Percentiles rank a stretch among this genome's conserved stretches.
Conservation (phyloP, 2,797 vertebrate species). For the Synanceia verrucosa region DNA sequence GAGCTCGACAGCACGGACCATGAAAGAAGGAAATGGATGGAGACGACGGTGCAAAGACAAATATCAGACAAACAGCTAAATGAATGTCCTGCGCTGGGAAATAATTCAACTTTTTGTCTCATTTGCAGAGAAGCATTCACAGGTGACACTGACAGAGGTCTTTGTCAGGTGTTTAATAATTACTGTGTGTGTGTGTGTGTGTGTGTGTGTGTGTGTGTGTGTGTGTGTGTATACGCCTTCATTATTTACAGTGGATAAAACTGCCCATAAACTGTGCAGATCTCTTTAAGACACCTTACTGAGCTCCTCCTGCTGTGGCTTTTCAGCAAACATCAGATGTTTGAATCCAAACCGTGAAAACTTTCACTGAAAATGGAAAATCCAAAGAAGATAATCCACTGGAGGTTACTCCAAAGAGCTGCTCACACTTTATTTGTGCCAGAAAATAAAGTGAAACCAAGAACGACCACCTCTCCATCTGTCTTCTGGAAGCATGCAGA, state of each 20-base stretch:
- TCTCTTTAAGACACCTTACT: background rate
- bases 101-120: background rate
- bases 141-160: background rate
- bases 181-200: background rate
- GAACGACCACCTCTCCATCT: background rate
- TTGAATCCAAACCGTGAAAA: too few relatives aligned
- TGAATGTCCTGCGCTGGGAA: background rate
- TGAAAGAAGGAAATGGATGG: constrained; percentile 31
- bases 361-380: background rate
- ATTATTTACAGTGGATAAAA: background rate
- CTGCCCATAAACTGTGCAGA: background rate
- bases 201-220: background rate
- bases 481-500: background rate
- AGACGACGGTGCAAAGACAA: too few relatives aligned
- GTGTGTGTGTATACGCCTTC: background rate
- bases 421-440: background rate
- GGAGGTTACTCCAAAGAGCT: background rate
- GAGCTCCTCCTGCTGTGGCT: too few relatives aligned
- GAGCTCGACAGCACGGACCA: constrained; percentile 6
- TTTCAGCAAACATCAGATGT: background rate
- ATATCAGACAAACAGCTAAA: too few relatives aligned
- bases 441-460: background rate
- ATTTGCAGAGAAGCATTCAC: background rate
- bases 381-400: background rate
- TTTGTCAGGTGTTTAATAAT: background rate